Base-by-base conservation (phyloP, 2,888 invertebrate genomes). In the Hyalella azteca region DNA sequence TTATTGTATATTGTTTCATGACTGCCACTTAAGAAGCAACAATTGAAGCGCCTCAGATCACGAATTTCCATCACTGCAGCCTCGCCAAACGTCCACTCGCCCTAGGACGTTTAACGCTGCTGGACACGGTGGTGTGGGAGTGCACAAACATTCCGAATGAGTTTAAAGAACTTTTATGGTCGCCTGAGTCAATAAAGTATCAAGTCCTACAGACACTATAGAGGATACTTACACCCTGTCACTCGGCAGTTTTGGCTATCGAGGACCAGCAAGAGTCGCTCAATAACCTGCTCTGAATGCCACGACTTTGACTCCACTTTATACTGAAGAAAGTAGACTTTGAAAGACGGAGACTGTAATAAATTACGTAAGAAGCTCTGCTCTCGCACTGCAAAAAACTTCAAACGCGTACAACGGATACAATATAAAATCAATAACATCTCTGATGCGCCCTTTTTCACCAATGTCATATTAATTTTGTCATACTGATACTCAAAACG, bases 171-270 rank as follows among this genome's bases (percentile, higher is more conserved):
- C 66, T 66, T 66, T 66, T 66, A 66, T 29, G 29, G 66, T 59
- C 32, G 59, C 32, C 29, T 36, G 66, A 66, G 36, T 39, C 66
- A 66, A 66, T 66, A 66, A 66, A 66, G 36, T 36, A 66, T 36
- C 36, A 36, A 19, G 39, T 66, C n/a, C n/a, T 32, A 66, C 66
- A 66, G 4, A 3, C 19, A 29, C 66, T 66, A 36, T 26, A 54
- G 4, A 54, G 50, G 50, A 50, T 50, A 50, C 50, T 50, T 50
- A 50, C 22, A 15, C n/a, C 50, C 3, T 15, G 50, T 22, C 50
- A n/a, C n/a, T 19, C n/a, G 22, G 50, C 50, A 50, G 19, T 45
- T 45, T 7, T n/a, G 45, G 7, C 9, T 15, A 45, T 45, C 49
- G 49, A 4, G 15, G 19, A 49, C 50, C 50, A 19, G 50, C 50